These are phyloP conservation scores for Nephila pilipes DNA, from an alignment of 1,140 invertebrate genomes.

Conservation along the genomic window DNA sequence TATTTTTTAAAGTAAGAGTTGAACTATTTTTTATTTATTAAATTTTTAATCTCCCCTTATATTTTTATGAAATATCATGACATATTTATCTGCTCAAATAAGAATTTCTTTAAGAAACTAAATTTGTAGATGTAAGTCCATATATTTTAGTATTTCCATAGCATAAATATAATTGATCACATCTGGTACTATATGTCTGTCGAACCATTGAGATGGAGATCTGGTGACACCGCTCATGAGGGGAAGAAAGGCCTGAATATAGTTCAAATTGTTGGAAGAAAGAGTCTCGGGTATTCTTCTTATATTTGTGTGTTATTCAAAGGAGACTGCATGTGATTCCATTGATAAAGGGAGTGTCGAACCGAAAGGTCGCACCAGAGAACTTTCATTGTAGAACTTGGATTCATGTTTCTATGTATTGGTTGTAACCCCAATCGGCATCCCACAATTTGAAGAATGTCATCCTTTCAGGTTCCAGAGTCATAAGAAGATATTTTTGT, in stretches of 20 bases:
- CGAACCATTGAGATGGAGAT: conserved; percentile 68
- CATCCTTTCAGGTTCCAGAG: conserved; percentile 93
- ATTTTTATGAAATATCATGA: too few species aligned
- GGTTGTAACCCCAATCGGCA: conserved; percentile 86
- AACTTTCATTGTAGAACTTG: conserved; percentile 85
- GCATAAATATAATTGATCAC: conserved; percentile 65
- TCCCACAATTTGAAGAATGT: conserved; percentile 86
- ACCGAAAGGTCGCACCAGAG: conserved; percentile 88
- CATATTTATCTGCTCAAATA: too few species aligned
- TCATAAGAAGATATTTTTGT: conserved; percentile 89
- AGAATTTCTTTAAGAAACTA: too few species aligned
- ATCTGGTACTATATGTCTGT: conserved; percentile 60
- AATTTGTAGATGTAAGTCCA: too few species aligned
- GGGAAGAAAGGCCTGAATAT: conserved; percentile 21
- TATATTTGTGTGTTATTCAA: neutral
- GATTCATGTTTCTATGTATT: conserved; percentile 84
- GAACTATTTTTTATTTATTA: too few species aligned
- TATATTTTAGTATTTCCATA: too few species aligned
- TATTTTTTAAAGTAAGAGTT: too few species aligned
- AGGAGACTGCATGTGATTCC: conserved; percentile 93
- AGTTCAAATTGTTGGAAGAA: conserved; percentile 78
- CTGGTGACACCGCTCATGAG: conserved; percentile 72
- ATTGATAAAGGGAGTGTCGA: conserved; percentile 94
- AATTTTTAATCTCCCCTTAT: too few species aligned
- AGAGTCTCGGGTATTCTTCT: conserved; percentile 69